Conservation (phyloP, 2,113 vertebrate genomes). For the Corvus cornix region DNA sequence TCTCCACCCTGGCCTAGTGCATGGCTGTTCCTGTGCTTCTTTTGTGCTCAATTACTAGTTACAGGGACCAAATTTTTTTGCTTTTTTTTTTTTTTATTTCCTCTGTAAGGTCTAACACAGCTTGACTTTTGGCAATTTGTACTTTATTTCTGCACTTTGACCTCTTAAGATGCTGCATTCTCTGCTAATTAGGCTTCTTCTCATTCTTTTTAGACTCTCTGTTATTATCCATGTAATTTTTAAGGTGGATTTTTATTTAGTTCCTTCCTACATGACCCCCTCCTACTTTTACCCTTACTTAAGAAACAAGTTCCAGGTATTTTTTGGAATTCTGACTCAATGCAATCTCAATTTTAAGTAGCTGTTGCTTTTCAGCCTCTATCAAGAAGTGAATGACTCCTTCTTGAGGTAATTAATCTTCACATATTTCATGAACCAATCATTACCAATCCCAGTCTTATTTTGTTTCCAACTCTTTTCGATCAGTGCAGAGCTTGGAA, state of each 20-base stretch:
- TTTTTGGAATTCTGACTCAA: not conserved
- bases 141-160: conserved; percentile 32
- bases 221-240: not conserved
- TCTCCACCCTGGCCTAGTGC: not conserved
- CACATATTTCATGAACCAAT: not conserved
- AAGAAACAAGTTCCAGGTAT: not conserved
- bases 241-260: conserved; percentile 10
- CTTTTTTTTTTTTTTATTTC: not conserved
- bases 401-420: not conserved
- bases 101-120: not conserved
- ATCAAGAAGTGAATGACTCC: not conserved
- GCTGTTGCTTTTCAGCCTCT: not conserved
- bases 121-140: conserved; percentile 25
- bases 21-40: not conserved
- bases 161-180: conserved; percentile 7
- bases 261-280: conserved; percentile 20
- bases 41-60: not conserved
- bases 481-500: not conserved
- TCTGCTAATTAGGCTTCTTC: not conserved
- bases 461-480: not conserved
- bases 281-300: not conserved
- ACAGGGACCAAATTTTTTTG: not conserved
- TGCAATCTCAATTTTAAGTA: not conserved
- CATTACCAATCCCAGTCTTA: not conserved
- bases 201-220: not conserved